Evolutionary conservation across 2,113 vertebrate genomes (phyloP).

Genomic region (Amphilophus citrinellus): DNA sequence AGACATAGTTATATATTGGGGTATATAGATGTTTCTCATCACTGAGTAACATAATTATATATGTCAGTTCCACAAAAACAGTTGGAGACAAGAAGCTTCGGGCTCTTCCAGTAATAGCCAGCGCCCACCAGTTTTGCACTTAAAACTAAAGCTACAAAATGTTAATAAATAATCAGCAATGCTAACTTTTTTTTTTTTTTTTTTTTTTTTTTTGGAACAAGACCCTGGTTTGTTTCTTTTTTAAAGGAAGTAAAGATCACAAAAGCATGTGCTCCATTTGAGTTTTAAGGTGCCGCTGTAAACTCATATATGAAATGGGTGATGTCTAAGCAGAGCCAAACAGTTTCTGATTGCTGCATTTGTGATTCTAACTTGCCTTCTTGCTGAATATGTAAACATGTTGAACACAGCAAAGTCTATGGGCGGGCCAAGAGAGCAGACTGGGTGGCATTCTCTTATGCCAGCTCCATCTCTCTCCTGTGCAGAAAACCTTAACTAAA

Average conservation of each 20-base stretch:
- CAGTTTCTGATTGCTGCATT: constrained; percentile 71
- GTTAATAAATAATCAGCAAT: constrained; percentile 83
- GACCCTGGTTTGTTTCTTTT: constrained; percentile 83
- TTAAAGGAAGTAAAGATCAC: constrained; percentile 80
- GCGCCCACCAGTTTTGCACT: constrained; percentile 79
- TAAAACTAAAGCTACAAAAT: constrained; percentile 75
- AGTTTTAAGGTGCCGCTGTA: constrained; percentile 86
- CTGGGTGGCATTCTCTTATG: constrained; percentile 66
- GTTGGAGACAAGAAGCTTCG: constrained; percentile 71
- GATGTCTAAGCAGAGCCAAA: constrained; percentile 63
- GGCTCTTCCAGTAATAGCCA: constrained; percentile 82
- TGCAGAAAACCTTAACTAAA: constrained; percentile 50
- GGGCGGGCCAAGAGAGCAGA: constrained; percentile 66
- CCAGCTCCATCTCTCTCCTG: constrained; percentile 53
- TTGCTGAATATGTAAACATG: constrained; percentile 85
- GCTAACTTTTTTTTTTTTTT: constrained; percentile 66
- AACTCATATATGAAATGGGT: constrained; percentile 75
- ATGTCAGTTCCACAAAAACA: constrained; percentile 81
- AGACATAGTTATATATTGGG: constrained; percentile 68
- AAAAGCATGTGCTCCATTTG: constrained; percentile 81
- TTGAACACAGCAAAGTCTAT: constrained; percentile 79
- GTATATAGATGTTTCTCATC: constrained; percentile 68
- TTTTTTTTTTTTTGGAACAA: constrained; percentile 75
- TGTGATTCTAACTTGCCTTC: constrained; percentile 81
- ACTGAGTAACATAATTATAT: constrained; percentile 74